phyloP scores from a whole-genome alignment of 2,113 vertebrate species.

The Oophaga pumilio region DNA sequence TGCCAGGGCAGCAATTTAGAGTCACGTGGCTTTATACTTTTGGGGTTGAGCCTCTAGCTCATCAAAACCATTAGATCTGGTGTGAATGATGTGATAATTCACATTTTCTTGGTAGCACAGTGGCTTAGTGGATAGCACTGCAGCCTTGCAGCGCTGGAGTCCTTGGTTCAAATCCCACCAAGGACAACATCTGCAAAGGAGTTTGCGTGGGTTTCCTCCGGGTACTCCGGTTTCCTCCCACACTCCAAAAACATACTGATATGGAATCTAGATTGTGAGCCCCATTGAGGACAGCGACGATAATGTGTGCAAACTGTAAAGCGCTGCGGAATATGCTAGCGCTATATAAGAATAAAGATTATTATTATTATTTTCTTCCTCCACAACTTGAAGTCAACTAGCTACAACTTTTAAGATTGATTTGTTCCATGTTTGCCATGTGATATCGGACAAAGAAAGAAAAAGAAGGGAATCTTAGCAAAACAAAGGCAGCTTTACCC shows the following conservation, averaged over 20 bases:
- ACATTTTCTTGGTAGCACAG: background rate
- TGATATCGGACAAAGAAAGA: background rate
- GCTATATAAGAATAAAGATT: too few relatives aligned
- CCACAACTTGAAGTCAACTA: background rate
- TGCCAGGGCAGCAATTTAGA: background rate
- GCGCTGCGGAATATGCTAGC: too few relatives aligned
- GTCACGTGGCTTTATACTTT: background rate
- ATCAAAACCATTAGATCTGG: background rate
- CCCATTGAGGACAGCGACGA: too few relatives aligned
- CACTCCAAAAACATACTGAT: too few relatives aligned
- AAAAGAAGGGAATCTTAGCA: background rate
- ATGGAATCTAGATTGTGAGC: too few relatives aligned
- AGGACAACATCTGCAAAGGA: too few relatives aligned
- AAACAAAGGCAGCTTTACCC: constrained; percentile 61
- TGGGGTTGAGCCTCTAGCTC: background rate
- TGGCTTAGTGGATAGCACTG: too few relatives aligned
- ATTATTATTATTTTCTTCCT: background rate
- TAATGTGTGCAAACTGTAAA: too few relatives aligned
- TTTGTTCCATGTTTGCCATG: background rate
- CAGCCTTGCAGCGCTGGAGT: too few relatives aligned
- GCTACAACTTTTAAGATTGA: background rate
- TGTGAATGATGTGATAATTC: background rate
- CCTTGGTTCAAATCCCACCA: too few relatives aligned
- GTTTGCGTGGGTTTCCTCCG: too few relatives aligned
- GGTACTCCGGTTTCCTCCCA: too few relatives aligned